Evolutionary conservation across 2,113 vertebrate species (phyloP).

Genomic region (Chloroceryle aenea): DNA sequence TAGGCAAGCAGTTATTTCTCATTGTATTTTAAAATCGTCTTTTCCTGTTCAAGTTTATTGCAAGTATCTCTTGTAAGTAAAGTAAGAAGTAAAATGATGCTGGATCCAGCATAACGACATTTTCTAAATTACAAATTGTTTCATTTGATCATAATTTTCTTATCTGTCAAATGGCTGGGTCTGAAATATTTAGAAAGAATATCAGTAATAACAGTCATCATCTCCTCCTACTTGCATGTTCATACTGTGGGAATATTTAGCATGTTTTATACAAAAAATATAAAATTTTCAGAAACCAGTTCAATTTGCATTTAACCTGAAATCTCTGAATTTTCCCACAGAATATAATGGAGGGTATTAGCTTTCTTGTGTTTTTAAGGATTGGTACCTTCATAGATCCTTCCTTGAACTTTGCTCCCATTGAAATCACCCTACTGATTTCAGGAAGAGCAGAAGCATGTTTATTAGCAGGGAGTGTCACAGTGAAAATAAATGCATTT

Average conservation of each 20-base stretch:
- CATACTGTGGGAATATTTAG: not conserved
- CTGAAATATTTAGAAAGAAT: constrained; percentile 64
- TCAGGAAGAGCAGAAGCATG: not conserved
- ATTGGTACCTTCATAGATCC: not conserved
- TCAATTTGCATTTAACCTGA: not conserved
- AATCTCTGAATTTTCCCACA: not conserved
- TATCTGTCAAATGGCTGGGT: constrained; percentile 46
- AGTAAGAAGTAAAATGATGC: not conserved
- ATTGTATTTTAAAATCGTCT: not conserved
- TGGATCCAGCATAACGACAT: not conserved
- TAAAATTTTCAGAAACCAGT: not conserved
- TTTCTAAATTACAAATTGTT: constrained; percentile 38
- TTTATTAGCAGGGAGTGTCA: not conserved
- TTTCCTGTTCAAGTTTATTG: not conserved
- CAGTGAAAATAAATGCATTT: not conserved
- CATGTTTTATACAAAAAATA: constrained; percentile 3
- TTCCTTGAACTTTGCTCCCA: not conserved
- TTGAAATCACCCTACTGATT: not conserved
- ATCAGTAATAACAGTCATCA: constrained; percentile 62
- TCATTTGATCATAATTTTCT: constrained; percentile 60
- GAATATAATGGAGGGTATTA: not conserved
- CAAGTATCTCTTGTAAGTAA: not conserved
- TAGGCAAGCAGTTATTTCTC: not conserved
- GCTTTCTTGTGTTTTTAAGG: not conserved
- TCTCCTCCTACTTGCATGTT: constrained; percentile 59